Evolutionary conservation across 2,888 invertebrate genomes (phyloP).

Genomic region (Scrobipalpa atriplicella): DNA sequence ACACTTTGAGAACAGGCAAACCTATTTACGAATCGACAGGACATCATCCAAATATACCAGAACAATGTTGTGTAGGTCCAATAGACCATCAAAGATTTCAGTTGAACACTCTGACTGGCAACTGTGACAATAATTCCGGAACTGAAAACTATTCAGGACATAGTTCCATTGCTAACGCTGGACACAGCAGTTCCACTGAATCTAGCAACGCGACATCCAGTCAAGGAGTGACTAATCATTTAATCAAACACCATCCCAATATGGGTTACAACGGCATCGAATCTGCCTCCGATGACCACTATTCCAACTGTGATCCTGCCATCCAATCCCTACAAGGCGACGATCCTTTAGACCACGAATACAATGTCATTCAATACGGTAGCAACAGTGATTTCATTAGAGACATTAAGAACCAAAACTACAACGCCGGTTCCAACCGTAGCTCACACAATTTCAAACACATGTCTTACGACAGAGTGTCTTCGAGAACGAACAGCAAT

Average conservation of each 20-base stretch:
- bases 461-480: constrained; percentile 77
- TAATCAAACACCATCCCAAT: constrained; percentile 77
- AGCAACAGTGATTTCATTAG: constrained; percentile 77
- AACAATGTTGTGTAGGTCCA: constrained; percentile 73
- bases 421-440: constrained; percentile 76
- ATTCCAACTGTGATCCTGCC: constrained; percentile 79
- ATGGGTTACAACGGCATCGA: constrained; percentile 77
- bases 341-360: constrained; percentile 78
- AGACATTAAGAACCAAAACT: constrained; percentile 81
- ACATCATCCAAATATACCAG: constrained; percentile 68
- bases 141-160: constrained; percentile 85
- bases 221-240: constrained; percentile 77
- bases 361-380: constrained; percentile 79
- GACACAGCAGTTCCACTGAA: constrained; percentile 79
- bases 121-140: constrained; percentile 84
- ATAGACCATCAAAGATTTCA: constrained; percentile 76
- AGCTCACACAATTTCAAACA: constrained; percentile 81
- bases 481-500: constrained; percentile 79
- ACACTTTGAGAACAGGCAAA: constrained; percentile 89
- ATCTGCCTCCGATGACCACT: constrained; percentile 78
- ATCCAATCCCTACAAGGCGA: constrained; percentile 78
- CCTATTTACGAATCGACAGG: constrained; percentile 87
- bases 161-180: constrained; percentile 81
- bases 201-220: constrained; percentile 79
- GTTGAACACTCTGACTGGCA: constrained; percentile 79